phyloP scores from a whole-genome alignment of 2,888 invertebrate genomes.

The Eupithecia subumbrata region DNA sequence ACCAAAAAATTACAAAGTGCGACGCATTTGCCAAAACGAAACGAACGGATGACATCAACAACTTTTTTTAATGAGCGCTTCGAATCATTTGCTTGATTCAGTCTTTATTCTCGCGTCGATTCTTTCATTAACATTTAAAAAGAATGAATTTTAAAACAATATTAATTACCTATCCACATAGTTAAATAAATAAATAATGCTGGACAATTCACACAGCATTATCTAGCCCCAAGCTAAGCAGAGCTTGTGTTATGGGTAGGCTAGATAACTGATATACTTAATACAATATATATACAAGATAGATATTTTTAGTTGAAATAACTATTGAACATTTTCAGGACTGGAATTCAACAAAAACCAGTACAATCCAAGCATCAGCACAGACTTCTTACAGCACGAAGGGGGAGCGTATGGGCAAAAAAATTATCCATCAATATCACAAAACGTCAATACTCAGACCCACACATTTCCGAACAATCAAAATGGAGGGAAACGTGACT shows the following conservation, averaged over 20 bases:
- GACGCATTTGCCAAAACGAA: not conserved
- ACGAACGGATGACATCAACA: not conserved
- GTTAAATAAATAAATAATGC: too few relatives aligned
- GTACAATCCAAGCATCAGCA: slow-evolving; percentile 58
- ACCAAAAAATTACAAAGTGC: not conserved
- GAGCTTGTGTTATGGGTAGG: too few relatives aligned
- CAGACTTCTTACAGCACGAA: slow-evolving; percentile 75
- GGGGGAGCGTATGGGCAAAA: slow-evolving; percentile 58
- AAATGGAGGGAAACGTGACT: slow-evolving; percentile 49
- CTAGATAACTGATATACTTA: too few relatives aligned
- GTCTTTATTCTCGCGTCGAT: not conserved
- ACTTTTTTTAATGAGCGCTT: not conserved
- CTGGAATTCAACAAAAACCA: slow-evolving; percentile 57
- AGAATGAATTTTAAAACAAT: too few relatives aligned
- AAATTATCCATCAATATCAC: slow-evolving; percentile 51
- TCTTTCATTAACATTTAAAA: not conserved
- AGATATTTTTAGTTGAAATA: too few relatives aligned
- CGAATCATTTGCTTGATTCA: not conserved
- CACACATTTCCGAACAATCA: slow-evolving; percentile 34
- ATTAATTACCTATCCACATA: too few relatives aligned
- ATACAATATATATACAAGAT: too few relatives aligned
- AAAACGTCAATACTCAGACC: slow-evolving; percentile 36
- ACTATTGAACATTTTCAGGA: slow-evolving; percentile 53
- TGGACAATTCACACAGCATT: too few relatives aligned
- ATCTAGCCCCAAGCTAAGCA: too few relatives aligned